Percentiles rank a stretch among this genome's conserved stretches.
Conservation (phyloP, 2,113 vertebrate genomes). For the Choloepus hoffmanni region DNA sequence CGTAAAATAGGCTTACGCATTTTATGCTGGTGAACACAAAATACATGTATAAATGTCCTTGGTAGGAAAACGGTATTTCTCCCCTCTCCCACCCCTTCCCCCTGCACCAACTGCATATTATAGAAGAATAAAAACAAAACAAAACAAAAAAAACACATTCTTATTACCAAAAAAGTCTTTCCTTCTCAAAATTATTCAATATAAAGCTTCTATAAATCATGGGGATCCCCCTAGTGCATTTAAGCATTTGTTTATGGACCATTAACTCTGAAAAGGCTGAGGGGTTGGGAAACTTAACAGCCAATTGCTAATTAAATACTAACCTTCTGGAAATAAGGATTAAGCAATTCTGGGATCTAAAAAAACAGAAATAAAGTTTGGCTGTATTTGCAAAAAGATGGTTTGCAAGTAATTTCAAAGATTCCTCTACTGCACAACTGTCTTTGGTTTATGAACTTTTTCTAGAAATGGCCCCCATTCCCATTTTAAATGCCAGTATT, state of each 20-base stretch:
- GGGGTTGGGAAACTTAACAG: neutral
- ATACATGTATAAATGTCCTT: neutral
- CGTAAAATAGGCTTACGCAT: neutral
- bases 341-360: constrained; percentile 15
- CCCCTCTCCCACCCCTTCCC: rapidly evolving
- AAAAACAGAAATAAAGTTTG: constrained; percentile 28
- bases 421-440: neutral
- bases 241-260: neutral
- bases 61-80: neutral
- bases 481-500: neutral
- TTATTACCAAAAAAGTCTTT: neutral
- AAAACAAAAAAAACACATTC: neutral
- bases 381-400: neutral
- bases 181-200: constrained; percentile 30
- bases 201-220: neutral
- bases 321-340: constrained; percentile 35
- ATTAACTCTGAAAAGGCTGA: constrained; percentile 1
- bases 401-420: neutral
- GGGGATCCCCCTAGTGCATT: neutral
- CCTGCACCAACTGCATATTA: neutral
- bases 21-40: neutral
- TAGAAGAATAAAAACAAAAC: neutral
- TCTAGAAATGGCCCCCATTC: neutral
- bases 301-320: neutral
- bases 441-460: neutral